Evolutionary conservation across 2,797 vertebrate species (phyloP).

Genomic region (Lagocephalus sceleratus): DNA sequence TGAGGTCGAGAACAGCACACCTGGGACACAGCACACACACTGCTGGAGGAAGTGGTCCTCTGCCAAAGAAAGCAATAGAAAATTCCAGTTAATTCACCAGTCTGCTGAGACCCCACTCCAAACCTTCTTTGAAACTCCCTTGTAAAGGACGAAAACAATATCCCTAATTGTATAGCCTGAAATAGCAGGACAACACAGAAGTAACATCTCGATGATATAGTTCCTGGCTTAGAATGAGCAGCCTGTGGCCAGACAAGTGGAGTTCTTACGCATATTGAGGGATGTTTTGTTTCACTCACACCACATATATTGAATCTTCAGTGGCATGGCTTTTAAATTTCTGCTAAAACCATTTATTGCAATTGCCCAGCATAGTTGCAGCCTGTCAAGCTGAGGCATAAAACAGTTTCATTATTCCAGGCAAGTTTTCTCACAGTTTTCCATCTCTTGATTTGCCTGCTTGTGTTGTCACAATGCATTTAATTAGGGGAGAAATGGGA

Average conservation of each 20-base stretch:
- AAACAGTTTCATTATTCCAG: not conserved
- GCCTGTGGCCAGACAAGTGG: no score
- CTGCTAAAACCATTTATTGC: not conserved
- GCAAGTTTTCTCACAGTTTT: not conserved
- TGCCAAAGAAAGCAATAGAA: constrained; percentile 87
- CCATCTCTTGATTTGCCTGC: not conserved
- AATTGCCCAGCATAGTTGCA: not conserved
- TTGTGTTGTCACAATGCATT: constrained; percentile 1
- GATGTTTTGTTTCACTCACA: not conserved
- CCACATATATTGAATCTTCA: not conserved
- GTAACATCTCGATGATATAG: not conserved
- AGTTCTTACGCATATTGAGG: not conserved
- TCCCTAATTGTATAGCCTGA: constrained; percentile 56
- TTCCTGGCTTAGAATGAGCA: no score
- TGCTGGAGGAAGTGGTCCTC: constrained; percentile 74
- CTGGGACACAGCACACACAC: constrained; percentile 78
- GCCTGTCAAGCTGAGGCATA: not conserved
- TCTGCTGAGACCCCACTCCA: constrained; percentile 62
- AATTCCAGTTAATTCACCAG: constrained; percentile 80
- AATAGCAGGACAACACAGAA: constrained; percentile 42
- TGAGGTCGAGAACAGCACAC: constrained; percentile 81
- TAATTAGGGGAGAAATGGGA: not conserved
- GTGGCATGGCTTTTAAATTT: not conserved
- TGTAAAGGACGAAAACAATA: constrained; percentile 51
- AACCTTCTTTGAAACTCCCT: constrained; percentile 35